Percentiles rank a stretch among this genome's conserved stretches.
phyloP scores from a whole-genome alignment of 2,797 vertebrate species.

The Poecile montanus region DNA sequence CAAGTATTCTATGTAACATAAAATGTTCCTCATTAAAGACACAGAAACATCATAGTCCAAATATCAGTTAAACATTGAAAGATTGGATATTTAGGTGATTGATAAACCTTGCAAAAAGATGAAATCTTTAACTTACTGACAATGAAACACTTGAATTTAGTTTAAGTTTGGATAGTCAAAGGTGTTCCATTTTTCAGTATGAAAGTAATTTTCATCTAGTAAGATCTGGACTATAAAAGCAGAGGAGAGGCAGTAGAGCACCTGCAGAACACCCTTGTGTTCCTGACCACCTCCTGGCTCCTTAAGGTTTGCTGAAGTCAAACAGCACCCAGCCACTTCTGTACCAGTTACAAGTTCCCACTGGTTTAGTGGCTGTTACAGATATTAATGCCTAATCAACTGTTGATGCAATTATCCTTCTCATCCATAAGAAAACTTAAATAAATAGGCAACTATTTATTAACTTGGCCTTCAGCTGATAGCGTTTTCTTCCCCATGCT shows the following conservation, averaged over 20 bases:
- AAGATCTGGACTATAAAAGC: neutral
- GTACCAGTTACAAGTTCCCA: neutral
- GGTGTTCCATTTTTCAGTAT: neutral
- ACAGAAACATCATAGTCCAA: neutral
- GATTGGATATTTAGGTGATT: neutral
- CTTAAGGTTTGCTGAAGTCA: neutral
- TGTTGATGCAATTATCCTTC: neutral
- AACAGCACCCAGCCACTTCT: neutral
- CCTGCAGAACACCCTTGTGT: neutral
- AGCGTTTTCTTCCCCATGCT: neutral
- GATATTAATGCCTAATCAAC: slow-evolving; percentile 24
- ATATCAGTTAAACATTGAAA: neutral
- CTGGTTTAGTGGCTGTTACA: neutral
- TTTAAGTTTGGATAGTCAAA: neutral
- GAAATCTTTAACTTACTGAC: neutral
- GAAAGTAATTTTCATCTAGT: neutral
- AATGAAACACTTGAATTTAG: neutral
- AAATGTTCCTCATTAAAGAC: neutral
- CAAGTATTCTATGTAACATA: neutral
- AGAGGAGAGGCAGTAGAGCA: neutral
- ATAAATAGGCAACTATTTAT: slow-evolving; percentile 52
- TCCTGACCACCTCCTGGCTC: neutral
- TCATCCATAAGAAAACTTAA: slow-evolving; percentile 14
- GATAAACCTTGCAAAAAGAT: neutral
- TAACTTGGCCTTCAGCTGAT: slow-evolving; percentile 48